Percentiles rank a stretch among this genome's conserved stretches.
Evolutionary conservation across 2,888 invertebrate genomes (phyloP).

Genomic region (Ptychoptera contaminata): DNA sequence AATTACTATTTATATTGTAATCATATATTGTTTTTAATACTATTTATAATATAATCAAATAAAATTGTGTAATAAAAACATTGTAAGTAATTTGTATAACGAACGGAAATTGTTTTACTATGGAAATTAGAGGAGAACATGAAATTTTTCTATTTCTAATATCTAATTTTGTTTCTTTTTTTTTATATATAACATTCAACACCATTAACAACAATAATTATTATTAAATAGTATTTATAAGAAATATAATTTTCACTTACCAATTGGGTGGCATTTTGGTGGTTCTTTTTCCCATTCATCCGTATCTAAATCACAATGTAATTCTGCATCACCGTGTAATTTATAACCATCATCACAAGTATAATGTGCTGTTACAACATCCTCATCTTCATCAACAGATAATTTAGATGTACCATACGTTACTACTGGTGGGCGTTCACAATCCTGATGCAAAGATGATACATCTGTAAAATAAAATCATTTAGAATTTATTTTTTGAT

Average conservation of each 20-base stretch:
- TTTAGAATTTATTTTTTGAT: not conserved
- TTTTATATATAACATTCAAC: too few species aligned
- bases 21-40: too few species aligned
- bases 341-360: conserved; percentile 21
- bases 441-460: conserved; percentile 19
- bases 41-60: too few species aligned
- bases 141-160: too few species aligned
- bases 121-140: too few species aligned
- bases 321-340: conserved; percentile 19
- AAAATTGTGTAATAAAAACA: too few species aligned
- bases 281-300: conserved; percentile 26
- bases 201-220: not conserved
- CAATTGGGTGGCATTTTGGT: conserved; percentile 19
- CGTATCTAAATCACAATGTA: conserved; percentile 23
- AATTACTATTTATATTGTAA: too few species aligned
- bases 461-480: not conserved
- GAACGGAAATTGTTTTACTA: too few species aligned
- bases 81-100: too few species aligned
- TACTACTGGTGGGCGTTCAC: conserved; percentile 23
- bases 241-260: conserved; percentile 10
- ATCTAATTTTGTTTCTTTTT: too few species aligned
- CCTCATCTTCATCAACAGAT: conserved; percentile 17
- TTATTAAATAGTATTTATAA: not conserved
- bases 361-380: conserved; percentile 24
- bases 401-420: conserved; percentile 19